Conservation (phyloP, 2,113 vertebrate species). For the Galbula dea region DNA sequence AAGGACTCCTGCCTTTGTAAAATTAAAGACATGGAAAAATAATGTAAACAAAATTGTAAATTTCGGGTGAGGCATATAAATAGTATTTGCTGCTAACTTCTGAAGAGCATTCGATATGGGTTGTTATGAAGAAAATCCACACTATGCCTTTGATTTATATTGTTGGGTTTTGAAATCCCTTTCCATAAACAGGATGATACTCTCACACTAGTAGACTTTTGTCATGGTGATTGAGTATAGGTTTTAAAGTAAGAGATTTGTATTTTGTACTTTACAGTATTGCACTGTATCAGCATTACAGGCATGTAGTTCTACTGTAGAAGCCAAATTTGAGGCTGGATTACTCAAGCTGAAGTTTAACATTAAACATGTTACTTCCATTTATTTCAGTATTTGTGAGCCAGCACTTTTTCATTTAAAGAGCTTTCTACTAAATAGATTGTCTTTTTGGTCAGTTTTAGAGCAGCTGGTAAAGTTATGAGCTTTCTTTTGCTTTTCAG, state of each 20-base stretch:
- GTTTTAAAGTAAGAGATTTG: background rate
- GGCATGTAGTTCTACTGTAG: background rate
- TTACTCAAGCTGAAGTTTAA: background rate
- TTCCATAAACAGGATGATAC: background rate
- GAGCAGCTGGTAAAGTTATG: background rate
- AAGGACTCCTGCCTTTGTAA: background rate
- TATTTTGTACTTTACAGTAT: background rate
- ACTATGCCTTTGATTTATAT: background rate
- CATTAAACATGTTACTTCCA: background rate
- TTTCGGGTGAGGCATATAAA: background rate
- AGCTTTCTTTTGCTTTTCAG: background rate
- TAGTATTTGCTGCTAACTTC: background rate
- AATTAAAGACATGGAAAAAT: background rate
- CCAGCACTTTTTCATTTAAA: background rate
- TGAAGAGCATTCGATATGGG: background rate
- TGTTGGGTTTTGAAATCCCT: background rate
- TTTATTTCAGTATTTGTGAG: background rate
- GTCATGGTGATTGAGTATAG: background rate
- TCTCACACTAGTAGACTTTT: background rate
- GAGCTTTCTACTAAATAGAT: background rate
- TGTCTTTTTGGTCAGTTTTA: background rate
- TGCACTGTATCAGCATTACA: background rate
- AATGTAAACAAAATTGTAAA: background rate
- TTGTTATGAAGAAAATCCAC: background rate
- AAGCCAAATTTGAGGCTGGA: background rate